phyloP scores from a whole-genome alignment of 2,113 vertebrate genomes.

The Brachyistius frenatus region DNA sequence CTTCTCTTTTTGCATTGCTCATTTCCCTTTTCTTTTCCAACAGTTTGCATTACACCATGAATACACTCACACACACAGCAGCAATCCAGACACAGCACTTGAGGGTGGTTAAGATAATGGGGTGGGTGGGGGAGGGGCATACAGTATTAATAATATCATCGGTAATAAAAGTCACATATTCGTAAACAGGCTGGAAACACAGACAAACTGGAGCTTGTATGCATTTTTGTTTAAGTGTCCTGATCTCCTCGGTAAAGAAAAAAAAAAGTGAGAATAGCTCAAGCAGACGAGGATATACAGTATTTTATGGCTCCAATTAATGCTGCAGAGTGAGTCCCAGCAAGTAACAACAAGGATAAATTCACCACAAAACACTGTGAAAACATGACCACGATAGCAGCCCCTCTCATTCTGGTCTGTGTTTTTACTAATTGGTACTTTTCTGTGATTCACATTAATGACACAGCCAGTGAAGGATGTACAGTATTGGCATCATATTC shows the following conservation, averaged over 20 bases:
- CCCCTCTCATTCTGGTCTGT: constrained; percentile 24
- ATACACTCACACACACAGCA: constrained; percentile 55
- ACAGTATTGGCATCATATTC: constrained; percentile 59
- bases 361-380: constrained; percentile 51
- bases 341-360: constrained; percentile 40
- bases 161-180: constrained; percentile 65
- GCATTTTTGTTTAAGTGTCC: constrained; percentile 35
- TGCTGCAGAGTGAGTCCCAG: constrained; percentile 30
- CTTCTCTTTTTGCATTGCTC: constrained; percentile 43
- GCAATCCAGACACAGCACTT: constrained; percentile 74
- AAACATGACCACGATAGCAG: constrained; percentile 33
- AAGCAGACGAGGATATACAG: constrained; percentile 34
- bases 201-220: constrained; percentile 51
- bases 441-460: constrained; percentile 69
- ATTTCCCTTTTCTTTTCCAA: constrained; percentile 42
- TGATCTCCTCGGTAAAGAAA: constrained; percentile 25
- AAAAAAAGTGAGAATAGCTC: constrained; percentile 36
- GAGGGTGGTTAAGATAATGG: constrained; percentile 59
- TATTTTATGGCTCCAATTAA: constrained; percentile 51
- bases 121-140: constrained; percentile 21
- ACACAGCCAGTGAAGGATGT: constrained; percentile 70
- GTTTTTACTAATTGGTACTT: constrained; percentile 30
- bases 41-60: constrained; percentile 50
- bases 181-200: constrained; percentile 58
- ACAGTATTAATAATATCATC: constrained; percentile 58